phyloP scores from a whole-genome alignment of 2,888 invertebrate genomes.

The Heteropelma amictum region DNA sequence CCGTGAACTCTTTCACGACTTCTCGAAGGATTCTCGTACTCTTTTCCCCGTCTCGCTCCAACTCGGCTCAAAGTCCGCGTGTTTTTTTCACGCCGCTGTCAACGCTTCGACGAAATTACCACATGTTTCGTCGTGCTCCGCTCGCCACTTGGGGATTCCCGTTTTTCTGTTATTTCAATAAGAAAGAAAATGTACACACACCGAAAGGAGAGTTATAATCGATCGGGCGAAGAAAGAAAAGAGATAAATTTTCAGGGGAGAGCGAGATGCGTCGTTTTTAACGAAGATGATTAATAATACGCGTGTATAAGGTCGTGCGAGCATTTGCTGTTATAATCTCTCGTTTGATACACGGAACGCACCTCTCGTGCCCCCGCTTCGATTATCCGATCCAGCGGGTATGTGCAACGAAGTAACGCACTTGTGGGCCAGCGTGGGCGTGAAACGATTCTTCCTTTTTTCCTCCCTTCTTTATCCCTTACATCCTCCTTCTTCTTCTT shows the following conservation, averaged over 20 bases:
- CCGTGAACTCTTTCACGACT: neutral
- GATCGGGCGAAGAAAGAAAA: constrained; percentile 1
- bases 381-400: constrained; percentile 44
- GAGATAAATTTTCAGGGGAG: constrained; percentile 6
- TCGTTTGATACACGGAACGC: neutral
- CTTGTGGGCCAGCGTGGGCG: constrained; percentile 51
- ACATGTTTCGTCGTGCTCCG: constrained; percentile 24
- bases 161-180: neutral
- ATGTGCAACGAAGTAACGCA: constrained; percentile 51
- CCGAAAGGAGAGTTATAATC: neutral
- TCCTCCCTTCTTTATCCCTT: constrained; percentile 2
- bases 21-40: neutral
- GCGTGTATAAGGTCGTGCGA: constrained; percentile 33
- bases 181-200: neutral
- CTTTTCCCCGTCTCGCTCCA: neutral
- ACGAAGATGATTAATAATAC: constrained; percentile 48
- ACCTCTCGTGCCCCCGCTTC: constrained; percentile 7
- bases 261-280: no score
- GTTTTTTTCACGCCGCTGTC: neutral
- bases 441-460: constrained; percentile 44
- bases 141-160: neutral
- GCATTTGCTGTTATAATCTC: constrained; percentile 14
- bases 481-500: neutral
- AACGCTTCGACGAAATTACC: constrained; percentile 30
- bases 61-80: no score